A percentile compares a stretch with the other conserved stretches of the same genome.
Evolutionary conservation across 2,113 vertebrate genomes (phyloP).

Genomic region (Corvus hawaiiensis): DNA sequence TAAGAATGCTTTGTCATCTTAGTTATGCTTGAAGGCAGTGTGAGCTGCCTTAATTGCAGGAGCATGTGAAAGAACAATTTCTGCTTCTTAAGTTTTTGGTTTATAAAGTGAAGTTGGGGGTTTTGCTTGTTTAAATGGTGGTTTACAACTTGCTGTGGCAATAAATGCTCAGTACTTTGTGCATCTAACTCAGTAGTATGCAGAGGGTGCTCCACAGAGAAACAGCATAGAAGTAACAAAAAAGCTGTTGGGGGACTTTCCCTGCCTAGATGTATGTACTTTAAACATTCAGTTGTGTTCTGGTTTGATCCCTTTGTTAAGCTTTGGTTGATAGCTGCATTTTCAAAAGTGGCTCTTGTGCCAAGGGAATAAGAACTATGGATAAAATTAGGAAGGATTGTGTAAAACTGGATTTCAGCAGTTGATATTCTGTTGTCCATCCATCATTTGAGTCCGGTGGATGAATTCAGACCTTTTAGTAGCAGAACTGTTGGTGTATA

Average conservation of each 20-base stretch:
- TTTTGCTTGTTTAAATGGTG: not conserved
- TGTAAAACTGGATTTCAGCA: not conserved
- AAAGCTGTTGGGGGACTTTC: not conserved
- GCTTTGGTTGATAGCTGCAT: not conserved
- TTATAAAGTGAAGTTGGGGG: not conserved
- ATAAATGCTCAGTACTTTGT: not conserved
- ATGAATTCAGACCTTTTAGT: not conserved
- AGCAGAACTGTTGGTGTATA: not conserved
- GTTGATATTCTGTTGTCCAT: not conserved
- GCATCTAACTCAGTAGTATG: not conserved
- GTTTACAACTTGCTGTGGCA: not conserved
- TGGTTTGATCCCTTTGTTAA: not conserved
- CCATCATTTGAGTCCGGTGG: not conserved
- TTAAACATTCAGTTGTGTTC: not conserved
- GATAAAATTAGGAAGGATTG: not conserved
- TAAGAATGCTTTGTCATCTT: slow-evolving; percentile 65
- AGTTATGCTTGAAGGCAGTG: not conserved
- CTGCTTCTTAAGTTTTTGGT: not conserved
- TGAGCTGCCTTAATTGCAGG: not conserved
- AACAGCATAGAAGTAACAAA: not conserved
- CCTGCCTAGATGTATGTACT: not conserved
- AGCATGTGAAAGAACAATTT: not conserved
- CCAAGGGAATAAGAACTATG: not conserved
- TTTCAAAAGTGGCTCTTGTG: not conserved
- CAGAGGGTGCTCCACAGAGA: not conserved